These are phyloP conservation scores for Chalcosyrphus nemorum DNA, from an alignment of 2,888 invertebrate species.

Conservation along the genomic window DNA sequence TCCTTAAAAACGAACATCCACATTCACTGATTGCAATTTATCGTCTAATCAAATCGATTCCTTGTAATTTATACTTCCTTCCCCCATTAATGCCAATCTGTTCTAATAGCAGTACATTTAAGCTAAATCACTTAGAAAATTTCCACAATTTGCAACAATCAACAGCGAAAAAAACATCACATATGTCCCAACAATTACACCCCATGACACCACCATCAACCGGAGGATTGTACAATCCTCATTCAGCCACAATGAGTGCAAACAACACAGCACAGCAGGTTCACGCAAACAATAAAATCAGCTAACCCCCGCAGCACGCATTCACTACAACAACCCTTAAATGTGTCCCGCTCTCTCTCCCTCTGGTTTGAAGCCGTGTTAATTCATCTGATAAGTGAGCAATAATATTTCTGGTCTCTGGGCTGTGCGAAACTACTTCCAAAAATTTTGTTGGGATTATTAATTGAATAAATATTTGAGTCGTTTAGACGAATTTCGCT, in stretches of 20 bases:
- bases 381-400: slow-evolving; percentile 80
- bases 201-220: slow-evolving; percentile 49
- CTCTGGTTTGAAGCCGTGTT: slow-evolving; percentile 76
- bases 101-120: slow-evolving; percentile 62
- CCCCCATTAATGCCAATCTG: slow-evolving; percentile 42
- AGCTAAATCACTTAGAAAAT: slow-evolving; percentile 63
- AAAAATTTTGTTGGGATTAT: slow-evolving; percentile 54
- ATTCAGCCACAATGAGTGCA: slow-evolving; percentile 69
- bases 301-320: not conserved
- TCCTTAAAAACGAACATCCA: too few species aligned
- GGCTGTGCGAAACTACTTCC: slow-evolving; percentile 33
- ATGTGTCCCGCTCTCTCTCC: slow-evolving; percentile 15
- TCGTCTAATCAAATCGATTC: not conserved
- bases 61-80: not conserved
- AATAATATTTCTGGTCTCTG: slow-evolving; percentile 77
- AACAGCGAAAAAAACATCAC: slow-evolving; percentile 75
- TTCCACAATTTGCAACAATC: slow-evolving; percentile 62
- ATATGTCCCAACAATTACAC: slow-evolving; percentile 77
- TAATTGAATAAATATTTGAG: slow-evolving; percentile 73
- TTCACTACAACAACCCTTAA: slow-evolving; percentile 33
- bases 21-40: not conserved
- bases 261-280: slow-evolving; percentile 72
- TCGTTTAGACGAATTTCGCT: slow-evolving; percentile 54
- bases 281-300: slow-evolving; percentile 55
- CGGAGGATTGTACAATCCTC: slow-evolving; percentile 37